Percentiles rank a stretch among this genome's conserved stretches.
These are phyloP conservation scores for Perizoma flavofasciatum DNA, from an alignment of 2,888 invertebrate species.

Conservation along the genomic window DNA sequence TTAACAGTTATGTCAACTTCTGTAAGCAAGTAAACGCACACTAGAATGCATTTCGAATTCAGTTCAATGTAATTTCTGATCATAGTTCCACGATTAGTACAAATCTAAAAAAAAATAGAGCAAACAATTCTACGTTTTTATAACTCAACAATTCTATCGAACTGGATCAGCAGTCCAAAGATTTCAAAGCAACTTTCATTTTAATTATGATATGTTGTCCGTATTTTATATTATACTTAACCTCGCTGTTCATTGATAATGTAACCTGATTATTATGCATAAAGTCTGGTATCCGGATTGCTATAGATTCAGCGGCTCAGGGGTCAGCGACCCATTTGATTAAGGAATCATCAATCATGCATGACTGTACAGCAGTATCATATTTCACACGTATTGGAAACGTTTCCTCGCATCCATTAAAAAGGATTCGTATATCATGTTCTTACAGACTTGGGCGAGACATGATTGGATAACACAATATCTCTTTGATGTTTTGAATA, in stretches of 20 bases:
- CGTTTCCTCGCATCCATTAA: slow-evolving; percentile 48
- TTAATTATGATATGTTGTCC: no score
- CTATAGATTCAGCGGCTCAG: slow-evolving; percentile 50
- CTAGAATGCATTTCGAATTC: no score
- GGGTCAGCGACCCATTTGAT: slow-evolving; percentile 73
- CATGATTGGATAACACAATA: slow-evolving; percentile 31
- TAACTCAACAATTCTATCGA: no score
- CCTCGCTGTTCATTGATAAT: slow-evolving; percentile 41
- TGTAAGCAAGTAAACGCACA: no score
- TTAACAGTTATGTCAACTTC: not conserved
- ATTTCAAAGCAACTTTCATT: no score
- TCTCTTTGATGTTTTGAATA: slow-evolving; percentile 22
- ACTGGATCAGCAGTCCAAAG: no score
- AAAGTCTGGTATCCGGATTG: slow-evolving; percentile 47
- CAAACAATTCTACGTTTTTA: no score
- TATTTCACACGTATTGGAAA: slow-evolving; percentile 65
- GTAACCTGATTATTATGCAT: slow-evolving; percentile 57
- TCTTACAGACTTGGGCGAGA: slow-evolving; percentile 30
- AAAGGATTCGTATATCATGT: slow-evolving; percentile 44
- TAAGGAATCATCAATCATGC: slow-evolving; percentile 79
- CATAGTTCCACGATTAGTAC: no score
- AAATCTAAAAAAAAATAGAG: no score
- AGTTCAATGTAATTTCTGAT: no score
- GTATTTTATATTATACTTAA: slow-evolving; percentile 3
- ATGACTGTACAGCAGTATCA: slow-evolving; percentile 65